These are phyloP conservation scores for Xestobium rufovillosum DNA, from an alignment of 2,888 invertebrate genomes.

Conservation along the genomic window DNA sequence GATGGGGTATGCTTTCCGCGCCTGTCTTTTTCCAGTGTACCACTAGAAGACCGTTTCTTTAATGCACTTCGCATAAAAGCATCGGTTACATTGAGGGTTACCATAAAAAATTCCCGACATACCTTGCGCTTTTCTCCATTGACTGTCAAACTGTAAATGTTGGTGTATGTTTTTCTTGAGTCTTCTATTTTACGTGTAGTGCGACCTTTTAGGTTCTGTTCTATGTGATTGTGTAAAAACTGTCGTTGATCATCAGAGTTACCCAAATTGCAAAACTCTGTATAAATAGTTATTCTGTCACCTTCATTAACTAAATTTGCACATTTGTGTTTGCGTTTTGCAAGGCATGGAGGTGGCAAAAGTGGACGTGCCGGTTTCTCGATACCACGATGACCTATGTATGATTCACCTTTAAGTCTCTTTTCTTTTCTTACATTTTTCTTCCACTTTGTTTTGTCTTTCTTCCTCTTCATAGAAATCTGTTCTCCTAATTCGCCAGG, in stretches of 20 bases:
- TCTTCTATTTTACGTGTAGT: slow-evolving; percentile 23
- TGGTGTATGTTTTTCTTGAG: slow-evolving; percentile 19
- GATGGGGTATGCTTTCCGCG: slow-evolving; percentile 17
- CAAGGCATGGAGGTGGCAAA: slow-evolving; percentile 22
- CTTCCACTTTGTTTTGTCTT: slow-evolving; percentile 4
- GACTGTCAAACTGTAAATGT: slow-evolving; percentile 19
- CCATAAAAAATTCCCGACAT: slow-evolving; percentile 23
- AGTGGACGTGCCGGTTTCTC: slow-evolving; percentile 20
- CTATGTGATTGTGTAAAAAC: slow-evolving; percentile 23
- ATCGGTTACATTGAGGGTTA: slow-evolving; percentile 21
- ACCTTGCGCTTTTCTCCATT: slow-evolving; percentile 16
- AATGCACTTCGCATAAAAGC: slow-evolving; percentile 24
- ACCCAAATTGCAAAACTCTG: slow-evolving; percentile 17
- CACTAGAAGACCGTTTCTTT: slow-evolving; percentile 17
- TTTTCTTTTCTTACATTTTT: slow-evolving; percentile 9
- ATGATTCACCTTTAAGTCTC: slow-evolving; percentile 18
- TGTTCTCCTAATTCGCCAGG: too few species aligned
- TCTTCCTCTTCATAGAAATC: slow-evolving; percentile 2
- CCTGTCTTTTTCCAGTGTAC: slow-evolving; percentile 22
- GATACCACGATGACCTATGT: slow-evolving; percentile 14
- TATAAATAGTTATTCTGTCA: slow-evolving; percentile 21
- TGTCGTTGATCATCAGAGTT: slow-evolving; percentile 24
- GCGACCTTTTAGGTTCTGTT: slow-evolving; percentile 22
- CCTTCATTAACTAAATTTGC: slow-evolving; percentile 18
- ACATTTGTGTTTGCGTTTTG: slow-evolving; percentile 25